Percentiles rank a stretch among this genome's conserved stretches.
Conservation (phyloP, 2,797 vertebrate species). For the Ctenopoma multispine region DNA sequence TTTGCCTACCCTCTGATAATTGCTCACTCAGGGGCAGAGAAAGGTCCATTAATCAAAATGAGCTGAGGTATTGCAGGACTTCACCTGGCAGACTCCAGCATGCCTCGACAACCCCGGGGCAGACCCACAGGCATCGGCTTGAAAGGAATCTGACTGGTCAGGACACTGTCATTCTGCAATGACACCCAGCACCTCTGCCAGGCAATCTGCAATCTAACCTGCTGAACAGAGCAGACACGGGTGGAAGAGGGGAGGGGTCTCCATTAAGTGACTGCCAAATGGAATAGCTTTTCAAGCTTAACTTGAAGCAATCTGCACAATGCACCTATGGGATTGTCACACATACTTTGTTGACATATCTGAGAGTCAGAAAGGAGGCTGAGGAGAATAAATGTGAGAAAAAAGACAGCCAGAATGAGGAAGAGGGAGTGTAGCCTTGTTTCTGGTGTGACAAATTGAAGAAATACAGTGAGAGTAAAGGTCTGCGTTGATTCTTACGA, state of each 20-base stretch:
- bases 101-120: slow-evolving; percentile 65
- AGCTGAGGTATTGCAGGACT: slow-evolving; percentile 74
- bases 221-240: slow-evolving; percentile 32
- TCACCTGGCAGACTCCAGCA: slow-evolving; percentile 70
- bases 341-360: slow-evolving; percentile 34
- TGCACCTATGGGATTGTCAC: slow-evolving; percentile 44
- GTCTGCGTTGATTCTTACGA: slow-evolving; percentile 56
- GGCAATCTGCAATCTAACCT: slow-evolving; percentile 34
- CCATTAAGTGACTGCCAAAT: slow-evolving; percentile 51
- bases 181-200: slow-evolving; percentile 38
- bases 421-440: not conserved
- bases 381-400: slow-evolving; percentile 17
- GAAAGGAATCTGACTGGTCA: slow-evolving; percentile 51
- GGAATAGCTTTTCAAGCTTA: slow-evolving; percentile 49
- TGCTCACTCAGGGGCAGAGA: slow-evolving; percentile 88
- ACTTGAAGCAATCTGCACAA: slow-evolving; percentile 54
- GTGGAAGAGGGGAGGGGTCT: slow-evolving; percentile 15
- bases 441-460: slow-evolving; percentile 47
- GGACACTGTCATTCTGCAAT: slow-evolving; percentile 57
- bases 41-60: slow-evolving; percentile 89
- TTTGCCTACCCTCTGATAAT: slow-evolving; percentile 87
- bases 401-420: not conserved
- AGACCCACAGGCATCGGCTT: slow-evolving; percentile 61
- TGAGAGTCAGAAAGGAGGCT: slow-evolving; percentile 9
- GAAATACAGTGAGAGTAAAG: slow-evolving; percentile 31